A percentile compares a stretch with the other conserved stretches of the same genome.
phyloP scores from a whole-genome alignment of 2,113 vertebrate genomes.

The Xyrauchen texanus region DNA sequence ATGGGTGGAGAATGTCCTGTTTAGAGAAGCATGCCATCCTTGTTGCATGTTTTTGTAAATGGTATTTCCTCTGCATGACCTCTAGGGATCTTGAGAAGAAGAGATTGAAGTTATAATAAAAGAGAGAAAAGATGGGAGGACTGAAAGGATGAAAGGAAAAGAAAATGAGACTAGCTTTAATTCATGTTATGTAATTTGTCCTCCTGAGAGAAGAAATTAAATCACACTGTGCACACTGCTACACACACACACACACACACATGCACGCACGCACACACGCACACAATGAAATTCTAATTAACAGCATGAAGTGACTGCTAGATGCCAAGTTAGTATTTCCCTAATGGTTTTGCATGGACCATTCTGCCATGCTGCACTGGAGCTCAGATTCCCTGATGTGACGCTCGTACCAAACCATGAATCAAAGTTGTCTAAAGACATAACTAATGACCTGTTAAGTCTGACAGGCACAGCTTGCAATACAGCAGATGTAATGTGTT shows the following conservation, averaged over 20 bases:
- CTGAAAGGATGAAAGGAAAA: conserved; percentile 29
- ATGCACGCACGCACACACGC: neutral
- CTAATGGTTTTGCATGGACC: too few species aligned
- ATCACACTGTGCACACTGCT: neutral
- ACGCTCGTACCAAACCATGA: too few species aligned
- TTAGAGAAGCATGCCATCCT: conserved; percentile 43
- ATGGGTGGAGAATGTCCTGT: conserved; percentile 63
- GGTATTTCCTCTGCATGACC: conserved; percentile 57
- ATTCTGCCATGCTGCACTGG: too few species aligned
- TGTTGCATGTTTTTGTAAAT: too few species aligned
- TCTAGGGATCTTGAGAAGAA: conserved; percentile 41
- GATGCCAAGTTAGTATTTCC: too few species aligned
- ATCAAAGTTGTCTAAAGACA: too few species aligned
- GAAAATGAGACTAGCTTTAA: neutral
- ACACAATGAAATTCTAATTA: too few species aligned
- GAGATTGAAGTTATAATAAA: conserved; percentile 43
- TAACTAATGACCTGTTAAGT: too few species aligned
- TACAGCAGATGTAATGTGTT: too few species aligned
- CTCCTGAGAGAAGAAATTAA: conserved; percentile 7
- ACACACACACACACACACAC: neutral
- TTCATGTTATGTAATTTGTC: neutral
- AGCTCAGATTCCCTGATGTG: too few species aligned
- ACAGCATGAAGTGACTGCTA: too few species aligned
- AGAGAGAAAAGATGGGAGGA: conserved; percentile 11
- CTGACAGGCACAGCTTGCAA: too few species aligned